phyloP scores from a whole-genome alignment of 1,140 invertebrate species.

The Dermatophagoides farinae region DNA sequence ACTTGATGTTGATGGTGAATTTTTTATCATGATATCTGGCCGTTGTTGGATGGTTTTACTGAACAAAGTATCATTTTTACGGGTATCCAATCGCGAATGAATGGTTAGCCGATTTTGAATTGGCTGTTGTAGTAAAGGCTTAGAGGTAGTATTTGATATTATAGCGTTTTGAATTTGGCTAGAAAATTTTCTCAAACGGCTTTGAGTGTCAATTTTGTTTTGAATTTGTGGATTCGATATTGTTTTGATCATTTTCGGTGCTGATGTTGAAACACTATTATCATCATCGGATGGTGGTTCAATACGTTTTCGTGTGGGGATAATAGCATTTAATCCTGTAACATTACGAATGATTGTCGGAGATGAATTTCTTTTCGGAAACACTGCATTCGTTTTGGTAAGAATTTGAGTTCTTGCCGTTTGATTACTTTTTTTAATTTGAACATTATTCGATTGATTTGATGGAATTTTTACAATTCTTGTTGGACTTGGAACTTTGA shows the following conservation, averaged over 20 bases:
- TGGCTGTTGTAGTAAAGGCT: not conserved
- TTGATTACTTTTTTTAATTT: no score
- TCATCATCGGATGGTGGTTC: not conserved
- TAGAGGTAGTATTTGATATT: not conserved
- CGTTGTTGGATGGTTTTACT: constrained; percentile 1
- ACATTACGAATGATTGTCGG: not conserved
- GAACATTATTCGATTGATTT: not conserved
- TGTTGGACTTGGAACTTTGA: not conserved
- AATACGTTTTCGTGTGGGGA: not conserved
- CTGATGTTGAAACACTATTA: not conserved
- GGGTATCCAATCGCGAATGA: no score
- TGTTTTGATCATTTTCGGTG: not conserved
- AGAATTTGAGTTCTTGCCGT: no score
- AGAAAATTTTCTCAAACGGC: not conserved
- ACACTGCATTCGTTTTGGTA: no score
- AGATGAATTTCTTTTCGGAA: no score
- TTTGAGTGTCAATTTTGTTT: not conserved
- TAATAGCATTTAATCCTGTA: not conserved
- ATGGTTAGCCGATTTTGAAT: no score
- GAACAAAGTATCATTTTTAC: no score
- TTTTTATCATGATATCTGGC: not conserved
- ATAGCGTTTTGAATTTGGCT: not conserved
- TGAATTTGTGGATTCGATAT: not conserved
- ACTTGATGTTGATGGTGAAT: not conserved
- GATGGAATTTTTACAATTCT: not conserved